phyloP scores from a whole-genome alignment of 1,140 invertebrate genomes.

The Chironomus striatipennis region DNA sequence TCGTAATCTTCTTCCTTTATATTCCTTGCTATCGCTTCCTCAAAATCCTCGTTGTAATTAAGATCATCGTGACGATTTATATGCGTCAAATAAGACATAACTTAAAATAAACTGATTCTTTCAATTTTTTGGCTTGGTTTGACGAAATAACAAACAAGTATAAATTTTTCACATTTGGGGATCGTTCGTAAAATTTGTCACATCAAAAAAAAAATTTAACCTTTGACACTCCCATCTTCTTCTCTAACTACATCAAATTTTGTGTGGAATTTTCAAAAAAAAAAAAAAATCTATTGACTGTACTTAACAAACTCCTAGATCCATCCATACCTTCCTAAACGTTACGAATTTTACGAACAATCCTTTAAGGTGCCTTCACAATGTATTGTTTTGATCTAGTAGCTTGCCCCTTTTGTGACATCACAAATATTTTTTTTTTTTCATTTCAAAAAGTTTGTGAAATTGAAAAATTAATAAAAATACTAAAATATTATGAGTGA shows the following conservation, averaged over 20 bases:
- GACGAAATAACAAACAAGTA: not conserved
- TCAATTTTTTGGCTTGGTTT: not conserved
- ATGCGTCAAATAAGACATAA: not conserved
- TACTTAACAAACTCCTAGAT: no score
- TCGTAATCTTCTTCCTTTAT: not conserved
- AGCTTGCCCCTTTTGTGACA: not conserved
- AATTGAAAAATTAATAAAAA: not conserved
- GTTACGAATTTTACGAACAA: no score
- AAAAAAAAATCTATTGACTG: no score
- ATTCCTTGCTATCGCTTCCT: slow-evolving; percentile 7
- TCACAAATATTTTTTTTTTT: not conserved
- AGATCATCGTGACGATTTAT: slow-evolving; percentile 10
- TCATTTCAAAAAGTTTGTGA: not conserved
- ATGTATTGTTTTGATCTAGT: no score
- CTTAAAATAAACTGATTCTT: not conserved
- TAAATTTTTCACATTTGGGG: not conserved
- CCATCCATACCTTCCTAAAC: no score
- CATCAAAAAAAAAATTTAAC: no score
- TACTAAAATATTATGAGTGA: slow-evolving; percentile 35
- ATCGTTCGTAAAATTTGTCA: no score
- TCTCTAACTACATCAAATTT: no score
- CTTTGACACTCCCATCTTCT: no score
- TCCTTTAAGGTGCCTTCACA: no score
- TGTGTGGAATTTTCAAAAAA: no score
- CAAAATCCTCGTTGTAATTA: slow-evolving; percentile 1